Percentiles rank a stretch among this genome's conserved stretches.
Conservation (phyloP, 2,888 invertebrate species). For the Caenorhabditis angaria region DNA sequence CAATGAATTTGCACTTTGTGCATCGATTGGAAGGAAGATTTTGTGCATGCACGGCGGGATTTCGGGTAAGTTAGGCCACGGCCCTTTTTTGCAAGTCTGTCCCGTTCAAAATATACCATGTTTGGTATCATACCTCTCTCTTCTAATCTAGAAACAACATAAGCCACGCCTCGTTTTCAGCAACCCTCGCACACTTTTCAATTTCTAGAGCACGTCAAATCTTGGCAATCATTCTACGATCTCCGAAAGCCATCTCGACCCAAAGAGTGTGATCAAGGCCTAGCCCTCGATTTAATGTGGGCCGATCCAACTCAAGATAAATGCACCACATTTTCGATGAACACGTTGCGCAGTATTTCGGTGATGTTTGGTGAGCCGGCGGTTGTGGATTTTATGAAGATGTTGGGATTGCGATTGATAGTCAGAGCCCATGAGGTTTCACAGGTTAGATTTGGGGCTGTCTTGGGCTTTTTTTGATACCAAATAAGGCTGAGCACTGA, state of each 20-base stretch:
- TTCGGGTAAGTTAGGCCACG: too few relatives aligned
- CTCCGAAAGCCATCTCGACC: slow-evolving; percentile 42
- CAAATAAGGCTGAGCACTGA: too few relatives aligned
- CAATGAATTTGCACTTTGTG: slow-evolving; percentile 60
- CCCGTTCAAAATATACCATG: not conserved
- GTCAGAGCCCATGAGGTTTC: slow-evolving; percentile 66
- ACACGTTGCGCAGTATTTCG: slow-evolving; percentile 49
- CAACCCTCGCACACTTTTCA: too few relatives aligned
- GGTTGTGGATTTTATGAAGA: slow-evolving; percentile 48
- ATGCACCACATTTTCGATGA: slow-evolving; percentile 28
- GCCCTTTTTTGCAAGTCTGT: too few relatives aligned
- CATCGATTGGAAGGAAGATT: slow-evolving; percentile 46
- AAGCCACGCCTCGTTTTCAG: too few relatives aligned
- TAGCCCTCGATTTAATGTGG: slow-evolving; percentile 63
- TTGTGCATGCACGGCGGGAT: slow-evolving; percentile 64
- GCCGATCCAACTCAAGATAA: slow-evolving; percentile 57
- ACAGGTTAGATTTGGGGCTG: too few relatives aligned
- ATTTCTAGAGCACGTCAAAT: slow-evolving; percentile 49
- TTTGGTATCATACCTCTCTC: not conserved
- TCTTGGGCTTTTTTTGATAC: too few relatives aligned
- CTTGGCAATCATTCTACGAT: slow-evolving; percentile 46
- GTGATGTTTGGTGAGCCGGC: slow-evolving; percentile 58
- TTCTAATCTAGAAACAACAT: too few relatives aligned
- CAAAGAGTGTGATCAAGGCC: slow-evolving; percentile 57
- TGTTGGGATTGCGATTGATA: slow-evolving; percentile 55